Conservation (phyloP, 1,140 invertebrate genomes). For the Anastrepha obliqua region DNA sequence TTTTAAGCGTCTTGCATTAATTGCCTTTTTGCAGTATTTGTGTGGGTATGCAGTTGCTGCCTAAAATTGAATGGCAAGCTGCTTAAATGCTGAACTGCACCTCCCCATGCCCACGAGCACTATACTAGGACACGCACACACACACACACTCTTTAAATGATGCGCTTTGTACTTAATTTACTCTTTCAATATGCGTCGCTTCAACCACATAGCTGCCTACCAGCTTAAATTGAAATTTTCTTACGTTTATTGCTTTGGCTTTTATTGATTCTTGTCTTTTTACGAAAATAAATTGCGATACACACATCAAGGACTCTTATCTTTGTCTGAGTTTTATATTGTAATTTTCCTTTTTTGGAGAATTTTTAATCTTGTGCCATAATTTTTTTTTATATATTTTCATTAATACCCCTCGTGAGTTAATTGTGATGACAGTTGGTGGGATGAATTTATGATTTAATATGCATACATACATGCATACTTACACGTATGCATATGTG, state of each 20-base stretch:
- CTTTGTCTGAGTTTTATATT: too few relatives aligned
- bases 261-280: background rate
- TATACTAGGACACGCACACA: background rate
- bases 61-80: background rate
- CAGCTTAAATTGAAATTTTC: conserved; percentile 13
- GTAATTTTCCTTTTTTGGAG: background rate
- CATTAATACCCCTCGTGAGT: too few relatives aligned
- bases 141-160: background rate
- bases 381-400: too few relatives aligned
- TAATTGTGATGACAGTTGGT: too few relatives aligned
- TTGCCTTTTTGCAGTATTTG: background rate
- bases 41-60: background rate
- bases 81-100: background rate
- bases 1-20: background rate
- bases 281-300: background rate
- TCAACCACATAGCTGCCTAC: background rate
- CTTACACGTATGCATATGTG: too few relatives aligned
- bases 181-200: background rate
- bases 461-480: too few relatives aligned
- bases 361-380: too few relatives aligned
- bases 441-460: too few relatives aligned
- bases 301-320: background rate
- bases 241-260: background rate
- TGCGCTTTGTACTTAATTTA: conserved; percentile 1
- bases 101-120: background rate